Evolutionary conservation across 2,888 invertebrate genomes (phyloP).

Genomic region (Ypsolopha sequella): DNA sequence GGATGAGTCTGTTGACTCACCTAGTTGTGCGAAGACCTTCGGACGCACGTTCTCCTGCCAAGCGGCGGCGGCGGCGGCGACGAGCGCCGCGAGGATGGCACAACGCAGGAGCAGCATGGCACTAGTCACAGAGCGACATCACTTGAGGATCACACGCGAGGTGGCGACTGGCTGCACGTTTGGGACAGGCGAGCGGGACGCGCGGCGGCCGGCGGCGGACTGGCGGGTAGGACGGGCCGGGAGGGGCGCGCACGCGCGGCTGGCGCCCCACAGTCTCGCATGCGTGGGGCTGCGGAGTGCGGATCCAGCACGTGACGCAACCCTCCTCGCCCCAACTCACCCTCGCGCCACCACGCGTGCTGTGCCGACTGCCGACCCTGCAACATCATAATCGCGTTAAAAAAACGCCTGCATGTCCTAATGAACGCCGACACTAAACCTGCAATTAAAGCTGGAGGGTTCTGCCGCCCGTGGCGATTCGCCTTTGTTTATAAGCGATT

Average conservation of each 20-base stretch:
- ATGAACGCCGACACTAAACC: conserved; percentile 60
- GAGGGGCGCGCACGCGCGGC: conserved; percentile 47
- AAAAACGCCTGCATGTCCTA: conserved; percentile 65
- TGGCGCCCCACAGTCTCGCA: conserved; percentile 67
- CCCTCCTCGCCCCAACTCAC: conserved; percentile 62
- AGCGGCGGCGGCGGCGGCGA: conserved; percentile 72
- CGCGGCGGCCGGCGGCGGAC: conserved; percentile 67
- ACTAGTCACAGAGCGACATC: conserved; percentile 68
- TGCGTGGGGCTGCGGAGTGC: conserved; percentile 69
- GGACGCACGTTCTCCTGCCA: conserved; percentile 95
- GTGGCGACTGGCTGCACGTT: conserved; percentile 22
- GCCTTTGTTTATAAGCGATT: conserved; percentile 48
- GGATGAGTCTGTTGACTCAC: conserved; percentile 68
- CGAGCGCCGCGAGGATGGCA: conserved; percentile 64
- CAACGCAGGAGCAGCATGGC: conserved; percentile 65
- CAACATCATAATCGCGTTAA: conserved; percentile 66
- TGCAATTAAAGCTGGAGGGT: conserved; percentile 52
- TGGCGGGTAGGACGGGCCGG: conserved; percentile 46
- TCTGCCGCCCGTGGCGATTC: conserved; percentile 23
- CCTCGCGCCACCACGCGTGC: conserved; percentile 21
- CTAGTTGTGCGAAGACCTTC: conserved; percentile 93
- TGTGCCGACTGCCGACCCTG: conserved; percentile 38
- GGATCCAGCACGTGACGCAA: conserved; percentile 69
- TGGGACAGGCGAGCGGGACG: conserved; percentile 44
- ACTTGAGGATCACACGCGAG: conserved; percentile 56